Conservation (phyloP, 2,888 invertebrate genomes). For the Amblyteles armatorius region DNA sequence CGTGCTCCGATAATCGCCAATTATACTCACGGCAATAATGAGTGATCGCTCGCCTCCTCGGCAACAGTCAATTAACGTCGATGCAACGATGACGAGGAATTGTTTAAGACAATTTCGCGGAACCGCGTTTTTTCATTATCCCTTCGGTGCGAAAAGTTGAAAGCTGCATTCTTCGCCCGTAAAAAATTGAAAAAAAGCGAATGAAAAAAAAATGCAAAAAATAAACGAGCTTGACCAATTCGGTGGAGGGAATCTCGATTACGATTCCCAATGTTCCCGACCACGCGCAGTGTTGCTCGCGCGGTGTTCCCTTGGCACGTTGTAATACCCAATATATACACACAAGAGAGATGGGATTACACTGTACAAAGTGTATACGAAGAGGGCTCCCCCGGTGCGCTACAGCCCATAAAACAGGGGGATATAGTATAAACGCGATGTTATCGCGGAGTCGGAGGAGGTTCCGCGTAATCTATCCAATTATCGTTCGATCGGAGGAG, state of each 20-base stretch:
- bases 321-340: constrained; percentile 33
- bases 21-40: constrained; percentile 69
- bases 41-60: constrained; percentile 35
- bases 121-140: neutral
- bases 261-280: constrained; percentile 53
- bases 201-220: neutral
- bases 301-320: constrained; percentile 49
- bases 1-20: constrained; percentile 73
- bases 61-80: constrained; percentile 5
- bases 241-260: constrained; percentile 55
- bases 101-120: constrained; percentile 2
- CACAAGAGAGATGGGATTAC: constrained; percentile 12
- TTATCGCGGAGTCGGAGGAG: constrained; percentile 80
- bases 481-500: constrained; percentile 82
- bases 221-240: neutral
- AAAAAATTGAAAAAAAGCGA: neutral
- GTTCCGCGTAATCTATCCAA: constrained; percentile 84
- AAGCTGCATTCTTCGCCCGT: neutral
- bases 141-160: neutral
- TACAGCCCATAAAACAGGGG: constrained; percentile 78
- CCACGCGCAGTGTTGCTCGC: constrained; percentile 55
- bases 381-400: constrained; percentile 70
- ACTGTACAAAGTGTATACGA: constrained; percentile 53
- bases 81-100: constrained; percentile 32
- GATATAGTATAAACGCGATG: constrained; percentile 78